Percentiles rank a stretch among this genome's conserved stretches.
phyloP scores from a whole-genome alignment of 2,113 vertebrate species.

The Pelobates fuscus region DNA sequence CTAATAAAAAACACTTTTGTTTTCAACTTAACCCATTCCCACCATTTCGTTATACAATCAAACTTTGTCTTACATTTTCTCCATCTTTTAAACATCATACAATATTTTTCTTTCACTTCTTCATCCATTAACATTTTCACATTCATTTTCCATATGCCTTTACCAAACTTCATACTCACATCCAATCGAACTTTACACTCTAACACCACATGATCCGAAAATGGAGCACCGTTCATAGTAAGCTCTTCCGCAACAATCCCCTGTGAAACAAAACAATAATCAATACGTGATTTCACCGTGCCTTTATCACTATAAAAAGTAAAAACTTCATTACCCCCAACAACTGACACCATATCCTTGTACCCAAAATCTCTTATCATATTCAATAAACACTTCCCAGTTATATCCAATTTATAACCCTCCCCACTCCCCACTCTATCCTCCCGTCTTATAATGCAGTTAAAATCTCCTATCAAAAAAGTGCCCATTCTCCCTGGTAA shows the following conservation, averaged over 20 bases:
- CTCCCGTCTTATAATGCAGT: not conserved
- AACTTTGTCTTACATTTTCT: not conserved
- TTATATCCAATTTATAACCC: no score
- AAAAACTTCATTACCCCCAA: rapidly evolving
- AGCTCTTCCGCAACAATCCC: not conserved
- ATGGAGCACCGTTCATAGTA: not conserved
- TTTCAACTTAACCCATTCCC: not conserved
- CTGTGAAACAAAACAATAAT: not conserved
- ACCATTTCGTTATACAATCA: no score
- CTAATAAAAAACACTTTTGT: not conserved
- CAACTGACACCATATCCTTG: not conserved
- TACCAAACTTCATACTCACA: not conserved
- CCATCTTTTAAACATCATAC: not conserved
- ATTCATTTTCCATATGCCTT: slow-evolving; percentile 12
- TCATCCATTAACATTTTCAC: not conserved
- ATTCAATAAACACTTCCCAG: not conserved
- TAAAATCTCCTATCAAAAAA: no score
- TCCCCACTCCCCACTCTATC: not conserved
- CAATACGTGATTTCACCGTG: not conserved
- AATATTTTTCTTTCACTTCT: no score
- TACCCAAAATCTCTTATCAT: not conserved
- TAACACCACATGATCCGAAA: not conserved
- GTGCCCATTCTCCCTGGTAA: not conserved
- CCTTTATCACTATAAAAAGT: not conserved
- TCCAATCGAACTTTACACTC: not conserved